Evolutionary conservation across 2,888 invertebrate genomes (phyloP), one percentile per base, ranked within the genome.

Genomic region (Macropis europaea): DNA sequence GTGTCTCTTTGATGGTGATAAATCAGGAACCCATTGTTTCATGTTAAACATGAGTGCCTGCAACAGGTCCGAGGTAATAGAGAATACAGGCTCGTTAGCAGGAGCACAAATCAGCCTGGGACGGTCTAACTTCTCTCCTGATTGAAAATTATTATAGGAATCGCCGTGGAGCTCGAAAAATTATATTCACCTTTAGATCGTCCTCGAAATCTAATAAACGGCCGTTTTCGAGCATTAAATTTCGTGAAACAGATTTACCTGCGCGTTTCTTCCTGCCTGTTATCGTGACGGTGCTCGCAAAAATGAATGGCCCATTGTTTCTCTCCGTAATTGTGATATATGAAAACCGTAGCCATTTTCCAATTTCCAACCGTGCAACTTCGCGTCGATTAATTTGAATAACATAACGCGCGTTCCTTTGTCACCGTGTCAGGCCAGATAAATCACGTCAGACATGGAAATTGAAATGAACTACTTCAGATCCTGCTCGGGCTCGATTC

Each of bases 231-330:
- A 36, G 50, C 34, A 42, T 30, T 50, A 28, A 43, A 60, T 60
- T 60, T 43, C 57, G 32, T n/a, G 60, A 50, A 60, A 45, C 26
- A 30, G 42, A 60, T 66, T 42, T 28, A 50, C 42, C 17, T 4
- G 22, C 38, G 15, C 30, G 28, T 45, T 30, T n/a, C 5, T 15
- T 11, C 13, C 3, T 5, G 38, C 30, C 30, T 30, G 52, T 60
- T 52, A 53, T 36, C 62, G 43, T 34, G 28, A 7, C 24, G 42
- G 15, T 64, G 9, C 38, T 30, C n/a, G 30, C 34, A 32, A 36
- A 24, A 32, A 36, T 42, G 40, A 36, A 63, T 40, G 32, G 26
- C 32, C 63, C 28, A 68, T 68, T 68, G 66, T 69, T 40, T 50
- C 43, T 9, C 13, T 11, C 24, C 17, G 15, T 40, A 36, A 53